Percentiles rank a stretch among this genome's conserved stretches.
Conservation (phyloP, 2,888 invertebrate species). For the Isoperla grammatica region DNA sequence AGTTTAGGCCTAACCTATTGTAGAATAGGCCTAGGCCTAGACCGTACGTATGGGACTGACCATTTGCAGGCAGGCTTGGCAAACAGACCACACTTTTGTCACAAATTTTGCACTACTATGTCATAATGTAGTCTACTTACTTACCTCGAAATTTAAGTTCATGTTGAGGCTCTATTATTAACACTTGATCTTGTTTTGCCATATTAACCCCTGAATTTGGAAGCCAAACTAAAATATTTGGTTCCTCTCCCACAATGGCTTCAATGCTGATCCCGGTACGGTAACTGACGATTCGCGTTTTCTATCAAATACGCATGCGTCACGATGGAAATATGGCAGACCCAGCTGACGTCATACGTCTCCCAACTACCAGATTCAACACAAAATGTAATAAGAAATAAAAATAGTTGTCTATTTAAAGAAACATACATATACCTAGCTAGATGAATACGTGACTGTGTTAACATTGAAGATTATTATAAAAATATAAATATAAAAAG, state of each 20-base stretch:
- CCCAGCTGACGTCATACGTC: neutral
- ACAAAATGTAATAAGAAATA: conserved; percentile 17
- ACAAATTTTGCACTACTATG: conserved; percentile 34
- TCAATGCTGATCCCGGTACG: conserved; percentile 33
- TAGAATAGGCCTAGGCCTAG: neutral
- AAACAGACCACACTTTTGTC: conserved; percentile 17
- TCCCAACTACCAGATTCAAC: conserved; percentile 16
- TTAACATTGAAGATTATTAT: neutral
- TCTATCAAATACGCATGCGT: conserved; percentile 36
- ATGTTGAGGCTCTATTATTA: conserved; percentile 80
- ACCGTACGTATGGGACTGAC: neutral
- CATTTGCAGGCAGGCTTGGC: conserved; percentile 2
- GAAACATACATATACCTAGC: neutral
- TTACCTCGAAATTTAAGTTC: conserved; percentile 89
- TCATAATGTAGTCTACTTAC: conserved; percentile 41
- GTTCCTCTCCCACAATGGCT: conserved; percentile 32
- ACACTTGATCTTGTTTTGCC: conserved; percentile 70
- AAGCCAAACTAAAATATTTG: conserved; percentile 28
- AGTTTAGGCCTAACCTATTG: neutral
- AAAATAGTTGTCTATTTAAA: neutral
- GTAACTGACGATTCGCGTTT: conserved; percentile 29
- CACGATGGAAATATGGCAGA: conserved; percentile 32
- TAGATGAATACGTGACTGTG: no score
- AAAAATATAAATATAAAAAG: neutral
- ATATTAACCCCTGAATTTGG: conserved; percentile 37